Evolutionary conservation across 2,888 invertebrate genomes (phyloP).

Genomic region (Macrosiphum euphorbiae): DNA sequence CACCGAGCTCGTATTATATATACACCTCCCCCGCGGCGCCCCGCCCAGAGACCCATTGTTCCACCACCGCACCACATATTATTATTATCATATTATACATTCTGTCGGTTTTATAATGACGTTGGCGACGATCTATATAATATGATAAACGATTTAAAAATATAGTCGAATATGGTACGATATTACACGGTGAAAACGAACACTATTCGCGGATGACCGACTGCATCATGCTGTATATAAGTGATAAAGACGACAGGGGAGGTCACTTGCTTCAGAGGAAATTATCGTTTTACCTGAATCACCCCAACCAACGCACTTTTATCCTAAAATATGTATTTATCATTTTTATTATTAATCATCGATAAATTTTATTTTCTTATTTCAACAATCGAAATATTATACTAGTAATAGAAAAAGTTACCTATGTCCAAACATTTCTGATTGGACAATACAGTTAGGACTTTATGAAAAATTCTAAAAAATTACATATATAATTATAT

Average conservation of each 20-base stretch:
- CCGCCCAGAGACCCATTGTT: slow-evolving; percentile 36
- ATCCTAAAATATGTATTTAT: not conserved
- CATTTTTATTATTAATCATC: not conserved
- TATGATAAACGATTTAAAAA: not conserved
- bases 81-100: not conserved
- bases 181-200: not conserved
- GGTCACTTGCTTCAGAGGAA: not conserved
- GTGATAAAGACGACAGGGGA: not conserved
- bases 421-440: not conserved
- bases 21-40: not conserved
- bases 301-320: too few species aligned
- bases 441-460: not conserved
- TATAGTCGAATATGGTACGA: not conserved
- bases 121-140: not conserved
- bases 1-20: slow-evolving; percentile 26
- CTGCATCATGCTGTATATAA: not conserved
- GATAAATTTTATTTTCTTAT: not conserved
- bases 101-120: not conserved
- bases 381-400: not conserved
- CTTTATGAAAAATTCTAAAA: not conserved
- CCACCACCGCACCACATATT: not conserved
- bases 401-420: not conserved
- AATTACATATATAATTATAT: too few species aligned
- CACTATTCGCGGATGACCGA: not conserved
- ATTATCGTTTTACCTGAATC: not conserved